Conservation (phyloP, 2,888 invertebrate species). For the Cancer borealis region DNA sequence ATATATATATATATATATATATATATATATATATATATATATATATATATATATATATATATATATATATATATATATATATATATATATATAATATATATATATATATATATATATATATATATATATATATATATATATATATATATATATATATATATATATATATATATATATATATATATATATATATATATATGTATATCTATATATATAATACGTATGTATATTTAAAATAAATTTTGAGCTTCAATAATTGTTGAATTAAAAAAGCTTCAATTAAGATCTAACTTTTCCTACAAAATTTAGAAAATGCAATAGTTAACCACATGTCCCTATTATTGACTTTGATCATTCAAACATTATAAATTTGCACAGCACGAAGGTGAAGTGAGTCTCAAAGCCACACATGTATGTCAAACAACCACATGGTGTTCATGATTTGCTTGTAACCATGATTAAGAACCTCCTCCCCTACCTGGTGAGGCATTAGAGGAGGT, state of each 20-base stretch:
- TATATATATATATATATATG: background rate
- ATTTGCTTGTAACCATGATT: background rate
- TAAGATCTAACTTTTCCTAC: background rate
- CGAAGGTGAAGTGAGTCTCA: background rate
- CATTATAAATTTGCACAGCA: background rate
- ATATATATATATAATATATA: too few species aligned
- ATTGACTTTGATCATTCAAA: background rate
- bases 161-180: too few species aligned
- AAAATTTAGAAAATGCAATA: background rate
- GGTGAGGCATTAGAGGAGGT: slow-evolving; percentile 11
- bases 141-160: background rate
- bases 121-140: background rate
- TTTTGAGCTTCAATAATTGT: background rate
- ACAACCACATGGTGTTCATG: slow-evolving; percentile 13
- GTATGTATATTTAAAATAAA: background rate
- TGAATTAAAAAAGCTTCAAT: background rate
- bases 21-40: too few species aligned
- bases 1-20: too few species aligned
- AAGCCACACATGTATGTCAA: slow-evolving; percentile 35
- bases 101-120: slow-evolving; percentile 10
- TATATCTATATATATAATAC: background rate
- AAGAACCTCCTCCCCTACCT: slow-evolving; percentile 55
- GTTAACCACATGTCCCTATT: background rate
- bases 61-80: background rate
- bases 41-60: too few species aligned